Percentiles rank a stretch among this genome's conserved stretches.
Conservation (phyloP, 2,113 vertebrate genomes). For the Sula dactylatra region DNA sequence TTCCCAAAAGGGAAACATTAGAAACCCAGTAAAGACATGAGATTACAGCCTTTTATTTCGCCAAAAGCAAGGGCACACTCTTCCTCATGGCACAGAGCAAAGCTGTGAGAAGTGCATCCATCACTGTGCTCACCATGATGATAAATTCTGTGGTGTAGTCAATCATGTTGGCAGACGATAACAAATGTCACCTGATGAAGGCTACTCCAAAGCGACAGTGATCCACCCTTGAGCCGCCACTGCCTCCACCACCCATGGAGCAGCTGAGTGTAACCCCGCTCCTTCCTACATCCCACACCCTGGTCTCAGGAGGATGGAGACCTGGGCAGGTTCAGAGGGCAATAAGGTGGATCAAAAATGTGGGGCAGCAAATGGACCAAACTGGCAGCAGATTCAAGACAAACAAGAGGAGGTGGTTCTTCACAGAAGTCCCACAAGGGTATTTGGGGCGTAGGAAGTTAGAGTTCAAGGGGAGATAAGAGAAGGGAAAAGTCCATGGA, state of each 20-base stretch:
- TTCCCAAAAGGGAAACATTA: not conserved
- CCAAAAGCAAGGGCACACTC: not conserved
- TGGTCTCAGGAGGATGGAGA: not conserved
- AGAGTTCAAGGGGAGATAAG: not conserved
- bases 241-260: not conserved
- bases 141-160: not conserved
- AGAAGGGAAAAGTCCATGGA: not conserved
- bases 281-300: not conserved
- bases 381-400: not conserved
- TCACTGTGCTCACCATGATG: not conserved
- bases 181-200: not conserved
- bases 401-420: not conserved
- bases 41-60: not conserved
- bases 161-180: not conserved
- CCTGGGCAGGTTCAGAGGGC: not conserved
- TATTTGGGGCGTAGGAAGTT: not conserved
- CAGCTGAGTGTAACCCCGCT: not conserved
- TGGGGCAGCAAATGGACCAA: fast-evolving
- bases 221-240: not conserved
- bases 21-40: not conserved
- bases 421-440: not conserved
- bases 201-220: not conserved
- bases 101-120: not conserved
- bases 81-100: not conserved
- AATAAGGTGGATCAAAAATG: not conserved